phyloP scores from a whole-genome alignment of 2,113 vertebrate species.

The Numida meleagris region DNA sequence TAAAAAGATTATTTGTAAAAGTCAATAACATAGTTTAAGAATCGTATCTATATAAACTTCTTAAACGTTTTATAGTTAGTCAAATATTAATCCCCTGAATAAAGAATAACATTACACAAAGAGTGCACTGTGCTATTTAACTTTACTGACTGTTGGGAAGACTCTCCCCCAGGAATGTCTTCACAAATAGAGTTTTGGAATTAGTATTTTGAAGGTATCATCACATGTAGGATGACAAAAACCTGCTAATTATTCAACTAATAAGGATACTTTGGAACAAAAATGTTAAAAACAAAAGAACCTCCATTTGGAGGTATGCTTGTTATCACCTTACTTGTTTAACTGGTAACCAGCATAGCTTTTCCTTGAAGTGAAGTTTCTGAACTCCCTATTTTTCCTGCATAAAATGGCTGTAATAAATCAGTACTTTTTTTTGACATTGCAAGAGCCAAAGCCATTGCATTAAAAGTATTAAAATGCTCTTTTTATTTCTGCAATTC shows the following conservation, averaged over 20 bases:
- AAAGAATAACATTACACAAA: not conserved
- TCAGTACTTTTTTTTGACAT: not conserved
- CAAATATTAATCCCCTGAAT: not conserved
- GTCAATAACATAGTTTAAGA: not conserved
- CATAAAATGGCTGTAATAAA: not conserved
- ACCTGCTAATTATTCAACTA: not conserved
- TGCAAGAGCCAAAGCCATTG: not conserved
- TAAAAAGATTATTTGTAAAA: slow-evolving; percentile 8
- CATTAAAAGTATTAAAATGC: not conserved
- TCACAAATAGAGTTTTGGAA: not conserved
- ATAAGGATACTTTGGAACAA: not conserved
- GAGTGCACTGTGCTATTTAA: not conserved
- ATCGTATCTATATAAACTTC: not conserved
- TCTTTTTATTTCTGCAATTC: not conserved
- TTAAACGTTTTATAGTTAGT: not conserved
- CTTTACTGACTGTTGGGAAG: not conserved
- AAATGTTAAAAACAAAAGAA: not conserved
- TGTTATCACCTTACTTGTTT: not conserved
- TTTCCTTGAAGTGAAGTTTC: not conserved
- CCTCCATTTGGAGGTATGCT: not conserved
- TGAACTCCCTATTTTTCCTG: not conserved
- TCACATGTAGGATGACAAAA: not conserved
- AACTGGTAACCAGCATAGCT: not conserved
- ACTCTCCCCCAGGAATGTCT: not conserved
- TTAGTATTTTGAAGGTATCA: not conserved